phyloP scores from a whole-genome alignment of 2,888 invertebrate genomes.

The Nephrotoma appendiculata region DNA sequence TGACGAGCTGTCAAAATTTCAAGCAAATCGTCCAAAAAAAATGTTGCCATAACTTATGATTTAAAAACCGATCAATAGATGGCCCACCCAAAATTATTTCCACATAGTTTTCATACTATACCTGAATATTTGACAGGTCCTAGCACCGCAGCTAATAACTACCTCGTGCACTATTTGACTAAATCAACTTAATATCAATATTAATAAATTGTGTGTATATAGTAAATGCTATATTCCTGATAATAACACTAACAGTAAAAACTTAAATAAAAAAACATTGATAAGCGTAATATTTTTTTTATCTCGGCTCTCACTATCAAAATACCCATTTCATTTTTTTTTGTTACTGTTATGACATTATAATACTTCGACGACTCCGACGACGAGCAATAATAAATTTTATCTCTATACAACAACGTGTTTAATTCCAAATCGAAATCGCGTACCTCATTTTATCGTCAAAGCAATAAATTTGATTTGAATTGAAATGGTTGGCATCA shows the following conservation, averaged over 20 bases:
- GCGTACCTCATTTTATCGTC: neutral
- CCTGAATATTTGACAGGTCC: too few relatives aligned
- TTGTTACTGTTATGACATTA: neutral
- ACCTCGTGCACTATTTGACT: neutral
- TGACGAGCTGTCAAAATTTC: too few relatives aligned
- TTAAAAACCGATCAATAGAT: too few relatives aligned
- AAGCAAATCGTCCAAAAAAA: too few relatives aligned
- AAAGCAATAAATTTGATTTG: neutral
- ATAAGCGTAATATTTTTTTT: neutral
- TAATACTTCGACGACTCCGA: neutral
- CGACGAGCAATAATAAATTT: neutral
- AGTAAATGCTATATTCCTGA: neutral
- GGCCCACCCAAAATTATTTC: too few relatives aligned
- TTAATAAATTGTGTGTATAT: neutral
- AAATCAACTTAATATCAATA: neutral
- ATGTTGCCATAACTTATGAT: too few relatives aligned
- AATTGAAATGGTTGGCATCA: neutral
- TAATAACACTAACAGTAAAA: neutral
- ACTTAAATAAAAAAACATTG: neutral
- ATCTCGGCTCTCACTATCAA: neutral
- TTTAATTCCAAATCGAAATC: neutral
- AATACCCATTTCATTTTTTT: neutral
- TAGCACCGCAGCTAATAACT: neutral
- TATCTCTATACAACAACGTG: neutral
- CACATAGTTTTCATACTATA: too few relatives aligned